Percentiles rank a stretch among this genome's conserved stretches.
These are phyloP conservation scores for Lissonota sp. DNA, from an alignment of 2,888 invertebrate genomes.

Conservation along the genomic window DNA sequence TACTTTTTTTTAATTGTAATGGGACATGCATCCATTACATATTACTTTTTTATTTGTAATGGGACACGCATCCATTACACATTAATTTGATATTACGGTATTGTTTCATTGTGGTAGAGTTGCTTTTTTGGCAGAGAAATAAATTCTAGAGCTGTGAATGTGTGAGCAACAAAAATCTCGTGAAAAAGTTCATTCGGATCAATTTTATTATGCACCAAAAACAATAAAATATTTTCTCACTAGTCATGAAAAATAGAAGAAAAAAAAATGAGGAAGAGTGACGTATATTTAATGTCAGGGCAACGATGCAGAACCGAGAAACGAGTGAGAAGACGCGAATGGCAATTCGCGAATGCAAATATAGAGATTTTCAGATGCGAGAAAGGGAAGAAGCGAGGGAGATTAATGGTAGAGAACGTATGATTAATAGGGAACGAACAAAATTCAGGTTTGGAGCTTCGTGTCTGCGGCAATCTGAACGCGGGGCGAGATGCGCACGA, in stretches of 20 bases:
- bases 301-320: constrained; percentile 25
- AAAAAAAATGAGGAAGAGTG: constrained; percentile 4
- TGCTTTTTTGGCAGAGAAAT: no score
- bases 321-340: not conserved
- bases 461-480: constrained; percentile 57
- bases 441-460: constrained; percentile 54
- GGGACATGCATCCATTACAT: no score
- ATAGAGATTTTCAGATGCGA: constrained; percentile 55
- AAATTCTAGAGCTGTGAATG: no score
- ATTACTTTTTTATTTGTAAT: no score
- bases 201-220: no score
- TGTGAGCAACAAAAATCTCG: no score
- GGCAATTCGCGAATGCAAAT: constrained; percentile 52
- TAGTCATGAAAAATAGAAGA: not conserved
- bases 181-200: no score
- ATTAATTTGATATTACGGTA: no score
- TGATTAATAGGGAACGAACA: constrained; percentile 63
- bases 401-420: constrained; percentile 62
- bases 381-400: constrained; percentile 47
- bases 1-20: no score
- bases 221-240: not conserved
- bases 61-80: no score
- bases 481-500: constrained; percentile 21
- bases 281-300: not conserved
- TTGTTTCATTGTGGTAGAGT: no score